These are phyloP conservation scores for Danaus chrysippus DNA, from an alignment of 2,888 invertebrate genomes.

Conservation along the genomic window DNA sequence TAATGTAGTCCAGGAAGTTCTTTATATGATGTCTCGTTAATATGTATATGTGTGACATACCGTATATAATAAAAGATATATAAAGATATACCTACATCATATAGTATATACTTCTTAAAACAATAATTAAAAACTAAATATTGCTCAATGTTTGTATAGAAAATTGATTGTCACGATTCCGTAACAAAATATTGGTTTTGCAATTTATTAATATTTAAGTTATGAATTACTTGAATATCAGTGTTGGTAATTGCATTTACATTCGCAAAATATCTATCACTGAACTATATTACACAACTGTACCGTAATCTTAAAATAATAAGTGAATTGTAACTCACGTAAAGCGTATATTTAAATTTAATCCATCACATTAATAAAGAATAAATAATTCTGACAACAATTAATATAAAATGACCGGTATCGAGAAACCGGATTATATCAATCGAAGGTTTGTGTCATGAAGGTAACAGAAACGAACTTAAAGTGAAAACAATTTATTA, in stretches of 20 bases:
- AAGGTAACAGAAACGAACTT: constrained; percentile 64
- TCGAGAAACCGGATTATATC: constrained; percentile 61
- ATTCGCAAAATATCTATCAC: constrained; percentile 1
- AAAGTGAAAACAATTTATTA: constrained; percentile 65
- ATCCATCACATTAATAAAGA: background rate
- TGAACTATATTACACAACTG: background rate
- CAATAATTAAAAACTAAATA: background rate
- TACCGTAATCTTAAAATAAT: background rate
- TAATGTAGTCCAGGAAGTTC: background rate
- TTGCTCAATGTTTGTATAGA: background rate
- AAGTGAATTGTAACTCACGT: background rate
- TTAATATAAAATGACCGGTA: constrained; percentile 34
- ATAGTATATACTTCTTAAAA: background rate
- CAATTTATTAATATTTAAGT: background rate
- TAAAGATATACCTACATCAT: background rate
- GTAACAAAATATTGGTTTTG: background rate
- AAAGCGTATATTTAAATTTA: background rate
- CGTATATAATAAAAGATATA: background rate
- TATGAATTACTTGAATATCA: background rate
- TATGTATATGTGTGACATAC: background rate
- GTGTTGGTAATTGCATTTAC: constrained; percentile 1
- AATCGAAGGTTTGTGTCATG: constrained; percentile 68
- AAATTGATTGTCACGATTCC: background rate
- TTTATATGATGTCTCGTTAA: background rate
- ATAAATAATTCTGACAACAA: constrained; percentile 40